A percentile compares a stretch with the other conserved stretches of the same genome.
Conservation (phyloP, 2,113 vertebrate genomes). For the Cololabis saira region DNA sequence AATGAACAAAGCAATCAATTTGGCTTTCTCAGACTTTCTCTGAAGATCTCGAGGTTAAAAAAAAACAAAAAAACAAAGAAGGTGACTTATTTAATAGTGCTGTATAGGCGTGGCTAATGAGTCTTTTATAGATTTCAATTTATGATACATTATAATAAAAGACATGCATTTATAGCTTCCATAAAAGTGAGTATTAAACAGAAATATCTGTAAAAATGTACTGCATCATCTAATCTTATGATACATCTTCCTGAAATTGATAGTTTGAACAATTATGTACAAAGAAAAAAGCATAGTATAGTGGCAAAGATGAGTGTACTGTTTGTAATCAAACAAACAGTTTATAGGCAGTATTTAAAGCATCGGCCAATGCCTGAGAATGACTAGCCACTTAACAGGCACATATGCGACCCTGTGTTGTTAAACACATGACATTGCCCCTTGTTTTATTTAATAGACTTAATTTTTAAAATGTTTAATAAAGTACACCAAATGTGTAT, state of each 20-base stretch:
- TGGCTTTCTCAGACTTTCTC: constrained; percentile 60
- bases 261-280: constrained; percentile 37
- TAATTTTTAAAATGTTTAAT: constrained; percentile 54
- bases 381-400: too few relatives aligned
- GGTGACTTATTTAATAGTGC: constrained; percentile 27
- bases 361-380: too few relatives aligned
- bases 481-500: too few relatives aligned
- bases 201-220: not conserved
- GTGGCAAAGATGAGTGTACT: constrained; percentile 37
- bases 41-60: constrained; percentile 46
- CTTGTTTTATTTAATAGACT: constrained; percentile 40
- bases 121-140: constrained; percentile 49
- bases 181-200: constrained; percentile 25
- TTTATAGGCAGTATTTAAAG: too few relatives aligned
- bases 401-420: too few relatives aligned
- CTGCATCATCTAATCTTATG: constrained; percentile 18
- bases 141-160: constrained; percentile 24
- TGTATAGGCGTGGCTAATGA: constrained; percentile 32
- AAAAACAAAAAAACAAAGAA: constrained; percentile 30
- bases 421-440: too few relatives aligned
- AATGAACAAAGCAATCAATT: constrained; percentile 74
- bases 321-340: constrained; percentile 56
- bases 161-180: constrained; percentile 32
- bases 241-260: constrained; percentile 34
- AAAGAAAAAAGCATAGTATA: constrained; percentile 23